These are phyloP conservation scores for Phrynosoma blainvillii DNA, from an alignment of 2,113 vertebrate species.

Conservation along the genomic window DNA sequence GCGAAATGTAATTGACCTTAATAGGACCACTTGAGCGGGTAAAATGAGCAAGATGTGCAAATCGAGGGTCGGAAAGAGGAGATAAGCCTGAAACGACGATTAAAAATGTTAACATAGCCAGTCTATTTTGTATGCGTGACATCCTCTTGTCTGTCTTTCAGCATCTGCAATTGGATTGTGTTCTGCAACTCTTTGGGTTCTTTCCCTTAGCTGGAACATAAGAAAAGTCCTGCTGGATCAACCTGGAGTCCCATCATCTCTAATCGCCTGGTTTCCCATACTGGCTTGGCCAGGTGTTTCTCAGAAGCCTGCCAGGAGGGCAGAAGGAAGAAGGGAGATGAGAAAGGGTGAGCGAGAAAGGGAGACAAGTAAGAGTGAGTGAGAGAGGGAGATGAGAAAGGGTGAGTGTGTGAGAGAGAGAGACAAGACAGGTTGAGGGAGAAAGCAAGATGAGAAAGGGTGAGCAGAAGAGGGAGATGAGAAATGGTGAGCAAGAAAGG, in stretches of 20 bases:
- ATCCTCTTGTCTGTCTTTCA: background rate
- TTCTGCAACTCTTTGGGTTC: background rate
- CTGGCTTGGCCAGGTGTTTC: background rate
- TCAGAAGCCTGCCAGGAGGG: background rate
- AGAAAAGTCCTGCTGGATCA: background rate
- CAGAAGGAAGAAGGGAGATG: no score
- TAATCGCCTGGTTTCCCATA: background rate
- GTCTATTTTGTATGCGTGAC: no score
- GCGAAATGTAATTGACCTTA: constrained; percentile 33
- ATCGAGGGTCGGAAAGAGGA: constrained; percentile 22
- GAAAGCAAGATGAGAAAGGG: no score
- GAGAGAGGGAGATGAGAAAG: no score
- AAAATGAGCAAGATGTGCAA: constrained; percentile 36
- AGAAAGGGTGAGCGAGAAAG: no score
- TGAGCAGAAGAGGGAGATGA: no score
- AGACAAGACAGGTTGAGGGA: no score
- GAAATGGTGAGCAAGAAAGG: no score
- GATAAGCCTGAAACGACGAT: constrained; percentile 32
- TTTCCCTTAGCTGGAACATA: background rate
- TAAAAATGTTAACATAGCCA: constrained; percentile 7
- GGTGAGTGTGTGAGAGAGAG: no score
- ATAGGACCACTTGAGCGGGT: constrained; percentile 33
- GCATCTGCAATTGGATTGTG: constrained; percentile 8
- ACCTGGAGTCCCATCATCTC: background rate
- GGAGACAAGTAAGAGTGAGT: no score